phyloP scores from a whole-genome alignment of 2,888 invertebrate species.

The Acanthopleura granulata region DNA sequence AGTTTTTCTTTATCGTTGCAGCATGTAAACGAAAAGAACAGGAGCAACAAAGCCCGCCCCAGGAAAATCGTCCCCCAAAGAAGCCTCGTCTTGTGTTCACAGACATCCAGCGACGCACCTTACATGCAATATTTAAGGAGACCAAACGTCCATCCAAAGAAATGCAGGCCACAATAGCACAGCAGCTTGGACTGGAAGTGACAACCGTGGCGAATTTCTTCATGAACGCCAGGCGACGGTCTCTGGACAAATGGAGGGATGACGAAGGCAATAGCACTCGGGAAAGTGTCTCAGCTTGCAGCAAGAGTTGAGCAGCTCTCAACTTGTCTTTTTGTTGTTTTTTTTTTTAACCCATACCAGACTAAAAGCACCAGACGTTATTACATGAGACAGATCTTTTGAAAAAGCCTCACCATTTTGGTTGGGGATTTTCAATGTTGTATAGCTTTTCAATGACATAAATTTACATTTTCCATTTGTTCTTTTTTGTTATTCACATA shows the following conservation, averaged over 20 bases:
- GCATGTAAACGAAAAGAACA: constrained; percentile 79
- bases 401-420: too few species aligned
- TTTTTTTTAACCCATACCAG: not conserved
- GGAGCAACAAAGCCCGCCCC: constrained; percentile 52
- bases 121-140: constrained; percentile 99
- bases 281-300: constrained; percentile 44
- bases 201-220: constrained; percentile 99
- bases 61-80: constrained; percentile 82
- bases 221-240: constrained; percentile 98
- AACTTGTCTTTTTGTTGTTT: not conserved
- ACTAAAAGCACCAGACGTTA: too few species aligned
- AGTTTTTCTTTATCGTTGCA: constrained; percentile 65
- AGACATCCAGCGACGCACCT: constrained; percentile 99
- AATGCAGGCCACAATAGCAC: constrained; percentile 99
- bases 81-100: constrained; percentile 99
- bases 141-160: constrained; percentile 99
- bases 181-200: constrained; percentile 95
- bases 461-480: too few species aligned
- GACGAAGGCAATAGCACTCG: constrained; percentile 80
- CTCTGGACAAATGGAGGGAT: constrained; percentile 90
- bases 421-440: too few species aligned
- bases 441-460: too few species aligned
- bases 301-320: constrained; percentile 16
- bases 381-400: too few species aligned
- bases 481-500: too few species aligned